Evolutionary conservation across 2,888 invertebrate species (phyloP).

Genomic region (Emesis russula): DNA sequence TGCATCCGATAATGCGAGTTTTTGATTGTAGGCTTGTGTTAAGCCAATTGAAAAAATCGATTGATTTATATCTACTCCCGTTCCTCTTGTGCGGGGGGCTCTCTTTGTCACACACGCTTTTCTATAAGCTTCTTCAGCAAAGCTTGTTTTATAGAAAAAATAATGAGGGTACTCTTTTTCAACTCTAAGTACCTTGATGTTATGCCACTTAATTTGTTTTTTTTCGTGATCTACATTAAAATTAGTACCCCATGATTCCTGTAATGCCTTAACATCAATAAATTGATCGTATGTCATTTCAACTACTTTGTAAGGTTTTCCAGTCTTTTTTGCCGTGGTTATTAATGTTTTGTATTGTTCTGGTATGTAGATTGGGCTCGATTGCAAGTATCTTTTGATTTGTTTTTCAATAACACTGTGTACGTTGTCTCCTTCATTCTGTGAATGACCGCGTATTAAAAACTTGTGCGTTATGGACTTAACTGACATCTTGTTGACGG

Average conservation of each 20-base stretch:
- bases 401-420: constrained; percentile 17
- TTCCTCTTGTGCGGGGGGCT: background rate
- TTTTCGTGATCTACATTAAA: background rate
- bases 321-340: constrained; percentile 12
- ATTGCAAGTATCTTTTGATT: constrained; percentile 23
- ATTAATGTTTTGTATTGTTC: constrained; percentile 33
- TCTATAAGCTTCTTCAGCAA: background rate
- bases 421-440: constrained; percentile 12
- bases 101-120: background rate
- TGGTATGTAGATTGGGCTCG: constrained; percentile 22
- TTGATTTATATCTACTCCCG: background rate
- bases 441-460: background rate
- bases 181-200: background rate
- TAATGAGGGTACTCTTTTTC: background rate
- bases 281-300: constrained; percentile 6
- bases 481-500: constrained; percentile 10
- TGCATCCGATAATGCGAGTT: background rate
- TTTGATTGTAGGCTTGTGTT: background rate
- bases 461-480: background rate
- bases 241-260: constrained; percentile 13
- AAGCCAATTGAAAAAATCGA: background rate
- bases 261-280: background rate
- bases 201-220: background rate
- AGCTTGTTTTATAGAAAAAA: background rate
- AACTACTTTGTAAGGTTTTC: constrained; percentile 16